Conservation (phyloP, 1,140 invertebrate species). For the Lethocerus indicus region DNA sequence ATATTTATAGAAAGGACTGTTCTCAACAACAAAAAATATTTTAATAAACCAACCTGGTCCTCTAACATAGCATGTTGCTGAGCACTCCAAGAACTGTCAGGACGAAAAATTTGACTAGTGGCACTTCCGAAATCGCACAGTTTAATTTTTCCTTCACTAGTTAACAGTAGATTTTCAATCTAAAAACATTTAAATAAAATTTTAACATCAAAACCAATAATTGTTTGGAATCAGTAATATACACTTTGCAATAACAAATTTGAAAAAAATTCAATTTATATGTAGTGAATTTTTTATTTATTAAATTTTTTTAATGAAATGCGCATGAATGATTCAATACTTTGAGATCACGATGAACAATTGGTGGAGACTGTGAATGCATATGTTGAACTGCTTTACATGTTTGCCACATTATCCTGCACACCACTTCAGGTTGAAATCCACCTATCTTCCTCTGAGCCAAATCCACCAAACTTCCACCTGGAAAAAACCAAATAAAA, state of each 20-base stretch:
- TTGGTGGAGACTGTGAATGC: slow-evolving; percentile 75
- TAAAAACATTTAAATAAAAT: slow-evolving; percentile 19
- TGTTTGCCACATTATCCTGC: slow-evolving; percentile 81
- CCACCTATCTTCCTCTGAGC: slow-evolving; percentile 37
- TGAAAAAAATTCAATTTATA: too few relatives aligned
- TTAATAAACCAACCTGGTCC: slow-evolving; percentile 57
- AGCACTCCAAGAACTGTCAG: slow-evolving; percentile 80
- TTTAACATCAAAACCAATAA: not conserved
- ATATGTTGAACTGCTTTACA: slow-evolving; percentile 81
- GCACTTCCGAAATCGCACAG: slow-evolving; percentile 98
- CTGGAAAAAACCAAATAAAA: slow-evolving; percentile 27
- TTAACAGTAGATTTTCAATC: slow-evolving; percentile 60
- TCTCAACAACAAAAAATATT: not conserved
- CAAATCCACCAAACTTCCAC: slow-evolving; percentile 66
- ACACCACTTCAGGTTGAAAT: slow-evolving; percentile 55
- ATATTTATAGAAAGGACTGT: too few relatives aligned
- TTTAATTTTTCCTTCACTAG: slow-evolving; percentile 69
- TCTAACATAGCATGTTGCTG: slow-evolving; percentile 82
- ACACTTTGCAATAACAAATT: not conserved
- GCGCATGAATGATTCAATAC: slow-evolving; percentile 28
- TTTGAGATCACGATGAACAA: slow-evolving; percentile 88
- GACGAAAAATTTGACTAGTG: slow-evolving; percentile 64
- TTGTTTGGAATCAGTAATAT: not conserved
- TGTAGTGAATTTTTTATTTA: not conserved
- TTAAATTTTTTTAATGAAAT: not conserved